These are phyloP conservation scores for Rhabdomys pumilio DNA, from an alignment of 2,797 vertebrate genomes.

Conservation along the genomic window DNA sequence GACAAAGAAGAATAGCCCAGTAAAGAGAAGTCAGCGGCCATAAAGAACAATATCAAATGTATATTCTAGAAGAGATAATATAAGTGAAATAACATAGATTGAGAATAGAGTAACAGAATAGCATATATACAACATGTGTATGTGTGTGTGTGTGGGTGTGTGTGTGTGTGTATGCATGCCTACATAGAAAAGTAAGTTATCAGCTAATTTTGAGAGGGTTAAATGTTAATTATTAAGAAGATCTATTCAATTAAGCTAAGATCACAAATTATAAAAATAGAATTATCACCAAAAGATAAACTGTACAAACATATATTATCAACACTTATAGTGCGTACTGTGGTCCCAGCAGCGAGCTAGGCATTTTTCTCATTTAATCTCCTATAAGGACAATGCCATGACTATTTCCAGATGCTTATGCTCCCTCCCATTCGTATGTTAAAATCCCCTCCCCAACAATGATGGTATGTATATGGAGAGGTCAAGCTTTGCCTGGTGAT, in stretches of 20 bases:
- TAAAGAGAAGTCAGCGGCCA: not conserved
- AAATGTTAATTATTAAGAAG: not conserved
- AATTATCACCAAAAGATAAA: slow-evolving; percentile 1
- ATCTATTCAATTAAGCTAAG: not conserved
- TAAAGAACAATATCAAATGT: not conserved
- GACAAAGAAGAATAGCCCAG: not conserved
- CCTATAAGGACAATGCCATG: not conserved
- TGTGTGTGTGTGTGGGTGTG: too few species aligned
- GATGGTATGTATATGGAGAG: not conserved
- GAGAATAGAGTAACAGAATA: too few species aligned
- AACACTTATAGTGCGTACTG: not conserved
- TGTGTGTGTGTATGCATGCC: too few species aligned
- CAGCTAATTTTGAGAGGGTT: not conserved
- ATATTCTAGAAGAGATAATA: not conserved
- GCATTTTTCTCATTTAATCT: not conserved
- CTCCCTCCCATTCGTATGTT: not conserved
- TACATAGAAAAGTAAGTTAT: not conserved
- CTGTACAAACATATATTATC: not conserved
- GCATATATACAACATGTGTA: not conserved
- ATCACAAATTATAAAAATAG: not conserved
- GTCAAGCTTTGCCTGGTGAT: not conserved
- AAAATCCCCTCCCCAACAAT: not conserved
- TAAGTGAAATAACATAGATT: not conserved
- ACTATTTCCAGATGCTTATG: not conserved
- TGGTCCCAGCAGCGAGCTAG: not conserved